Evolutionary conservation across 2,113 vertebrate genomes (phyloP), one percentile per base, ranked within the genome.

Genomic region (Halichoerus grypus): DNA sequence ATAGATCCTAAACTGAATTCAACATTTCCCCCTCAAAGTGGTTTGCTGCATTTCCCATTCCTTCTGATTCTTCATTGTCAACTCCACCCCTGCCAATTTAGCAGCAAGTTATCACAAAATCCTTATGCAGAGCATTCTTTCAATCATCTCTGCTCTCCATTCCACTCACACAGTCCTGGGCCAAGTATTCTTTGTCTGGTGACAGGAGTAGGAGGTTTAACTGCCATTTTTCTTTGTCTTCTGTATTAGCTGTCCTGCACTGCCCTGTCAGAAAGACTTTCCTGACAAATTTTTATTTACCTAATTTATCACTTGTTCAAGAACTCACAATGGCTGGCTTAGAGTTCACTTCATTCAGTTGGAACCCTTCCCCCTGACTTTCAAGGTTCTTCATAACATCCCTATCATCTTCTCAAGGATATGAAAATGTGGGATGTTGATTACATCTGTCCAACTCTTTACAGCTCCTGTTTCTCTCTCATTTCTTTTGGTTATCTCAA

Each of bases 391-490:
- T 57, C 22, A 42, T 7, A 74, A 4, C 7, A 24, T n/a, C 33
- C 14, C 22, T 33, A 4, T 14, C 67, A 36, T 39, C 55, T 51
- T 72, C 63, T 85, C 26, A 33, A 0, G 28, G n/a, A 67, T 22
- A 65, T 2, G 28, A 31, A 82, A 84, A 28, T 42, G 14, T 12
- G 22, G 36, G 10, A 33, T 12, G 26, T 24, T 2, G 36, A 80
- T 5, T 2, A 31, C 13, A 63, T 49, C 7, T 16, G 5, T 67
- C 8, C 19, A 33, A 12, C 61, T 67, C 51, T 42, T n/a, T 36
- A 21, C 0, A 71, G 6, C 0, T n/a, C 18, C 36, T 7, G 3
- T 91, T 53, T 69, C 2, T n/a, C 13, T 69, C 18, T 51, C 10
- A 55, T 72, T 83, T 57, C 16, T 31, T 24, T 22, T 26, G 7